Evolutionary conservation across 2,113 vertebrate genomes (phyloP).

Genomic region (Helogale parvula): DNA sequence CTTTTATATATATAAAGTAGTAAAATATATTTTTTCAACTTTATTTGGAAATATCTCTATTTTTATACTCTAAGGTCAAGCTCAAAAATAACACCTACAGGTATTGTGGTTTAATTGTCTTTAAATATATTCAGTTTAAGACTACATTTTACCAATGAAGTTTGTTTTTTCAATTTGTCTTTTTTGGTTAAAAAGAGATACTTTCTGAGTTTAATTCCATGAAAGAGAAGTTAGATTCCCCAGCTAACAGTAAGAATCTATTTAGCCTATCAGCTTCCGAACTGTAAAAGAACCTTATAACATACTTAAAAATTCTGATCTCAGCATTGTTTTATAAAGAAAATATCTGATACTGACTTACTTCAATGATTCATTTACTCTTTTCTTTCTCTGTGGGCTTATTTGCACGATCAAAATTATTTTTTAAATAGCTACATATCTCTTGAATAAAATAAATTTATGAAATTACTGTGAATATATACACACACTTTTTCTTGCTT

Average conservation of each 20-base stretch:
- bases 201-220: constrained; percentile 6
- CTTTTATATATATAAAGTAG: not conserved
- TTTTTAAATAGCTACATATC: not conserved
- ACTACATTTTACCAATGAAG: not conserved
- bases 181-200: not conserved
- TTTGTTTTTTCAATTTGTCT: not conserved
- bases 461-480: not conserved
- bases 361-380: not conserved
- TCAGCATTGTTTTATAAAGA: constrained; percentile 9
- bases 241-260: not conserved
- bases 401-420: not conserved
- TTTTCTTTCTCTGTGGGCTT: not conserved
- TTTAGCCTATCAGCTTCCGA: not conserved
- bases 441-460: not conserved
- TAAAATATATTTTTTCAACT: not conserved
- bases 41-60: not conserved
- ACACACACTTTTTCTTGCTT: not conserved
- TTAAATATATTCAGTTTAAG: not conserved
- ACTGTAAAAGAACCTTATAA: not conserved
- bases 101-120: not conserved
- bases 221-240: not conserved
- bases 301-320: not conserved
- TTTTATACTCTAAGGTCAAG: not conserved
- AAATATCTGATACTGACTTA: not conserved
- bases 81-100: not conserved